Evolutionary conservation across 2,797 vertebrate genomes (phyloP).

Genomic region (Pseudomugil tenellus): DNA sequence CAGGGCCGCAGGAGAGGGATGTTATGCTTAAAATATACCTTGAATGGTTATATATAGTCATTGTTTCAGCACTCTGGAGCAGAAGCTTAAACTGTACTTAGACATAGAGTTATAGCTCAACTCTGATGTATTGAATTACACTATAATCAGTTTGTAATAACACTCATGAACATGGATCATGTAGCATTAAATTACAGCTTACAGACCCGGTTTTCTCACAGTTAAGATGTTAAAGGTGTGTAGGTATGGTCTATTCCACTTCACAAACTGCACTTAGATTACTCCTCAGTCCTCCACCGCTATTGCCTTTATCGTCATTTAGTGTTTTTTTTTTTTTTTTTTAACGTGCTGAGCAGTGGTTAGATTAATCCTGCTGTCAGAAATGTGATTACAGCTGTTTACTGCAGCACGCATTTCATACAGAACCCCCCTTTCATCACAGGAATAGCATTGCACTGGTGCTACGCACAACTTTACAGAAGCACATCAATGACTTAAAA

Average conservation of each 20-base stretch:
- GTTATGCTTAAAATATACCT: neutral
- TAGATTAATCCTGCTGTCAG: neutral
- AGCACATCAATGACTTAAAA: too few relatives aligned
- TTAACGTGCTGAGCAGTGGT: too few relatives aligned
- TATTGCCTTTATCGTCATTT: neutral
- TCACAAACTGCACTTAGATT: neutral
- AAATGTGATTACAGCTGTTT: neutral
- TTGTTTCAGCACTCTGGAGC: neutral
- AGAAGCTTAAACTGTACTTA: neutral
- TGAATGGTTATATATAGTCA: too few relatives aligned
- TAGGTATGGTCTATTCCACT: slow-evolving; percentile 4
- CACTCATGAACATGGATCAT: neutral
- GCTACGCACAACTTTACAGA: too few relatives aligned
- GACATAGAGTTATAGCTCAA: neutral
- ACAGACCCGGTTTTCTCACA: slow-evolving; percentile 13
- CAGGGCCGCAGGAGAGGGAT: neutral
- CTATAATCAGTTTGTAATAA: slow-evolving; percentile 22
- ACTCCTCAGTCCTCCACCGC: neutral
- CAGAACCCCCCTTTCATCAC: neutral
- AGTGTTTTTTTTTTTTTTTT: too few relatives aligned
- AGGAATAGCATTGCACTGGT: too few relatives aligned
- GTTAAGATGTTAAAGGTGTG: slow-evolving; percentile 16
- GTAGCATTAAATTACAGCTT: slow-evolving; percentile 6
- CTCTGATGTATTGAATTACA: slow-evolving; percentile 7
- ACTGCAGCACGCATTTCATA: neutral